A percentile compares a stretch with the other conserved stretches of the same genome.
phyloP scores from a whole-genome alignment of 2,113 vertebrate species.

The Spermophilus dauricus region DNA sequence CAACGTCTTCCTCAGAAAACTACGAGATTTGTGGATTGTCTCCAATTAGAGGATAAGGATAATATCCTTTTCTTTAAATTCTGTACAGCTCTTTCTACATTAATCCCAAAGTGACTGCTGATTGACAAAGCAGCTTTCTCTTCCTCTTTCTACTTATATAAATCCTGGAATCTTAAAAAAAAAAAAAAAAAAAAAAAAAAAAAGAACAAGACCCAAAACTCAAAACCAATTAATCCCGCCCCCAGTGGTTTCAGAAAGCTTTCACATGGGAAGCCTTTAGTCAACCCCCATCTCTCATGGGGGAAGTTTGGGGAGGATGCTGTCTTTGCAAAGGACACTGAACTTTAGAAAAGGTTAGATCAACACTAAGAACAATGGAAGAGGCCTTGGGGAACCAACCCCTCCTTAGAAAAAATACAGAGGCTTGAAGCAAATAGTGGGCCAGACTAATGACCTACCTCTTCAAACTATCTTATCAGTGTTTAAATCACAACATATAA shows the following conservation, averaged over 20 bases:
- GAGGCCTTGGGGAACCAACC: neutral
- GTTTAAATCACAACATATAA: neutral
- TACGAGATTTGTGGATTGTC: conserved; percentile 13
- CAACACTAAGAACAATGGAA: conserved; percentile 49
- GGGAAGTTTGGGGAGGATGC: neutral
- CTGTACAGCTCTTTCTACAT: neutral
- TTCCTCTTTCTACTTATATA: conserved; percentile 48
- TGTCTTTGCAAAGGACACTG: conserved; percentile 64
- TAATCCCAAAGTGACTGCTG: neutral
- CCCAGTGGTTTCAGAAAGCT: conserved; percentile 63
- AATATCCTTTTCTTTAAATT: conserved; percentile 34
- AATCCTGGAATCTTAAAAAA: conserved; percentile 18
- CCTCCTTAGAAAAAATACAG: neutral
- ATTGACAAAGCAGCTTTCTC: conserved; percentile 49
- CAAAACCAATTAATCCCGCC: conserved; percentile 58
- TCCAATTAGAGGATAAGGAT: neutral
- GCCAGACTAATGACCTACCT: neutral
- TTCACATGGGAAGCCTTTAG: conserved; percentile 33
- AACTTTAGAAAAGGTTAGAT: conserved; percentile 68
- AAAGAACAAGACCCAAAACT: neutral
- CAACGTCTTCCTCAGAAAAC: neutral
- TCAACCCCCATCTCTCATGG: conserved; percentile 22
- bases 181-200: neutral
- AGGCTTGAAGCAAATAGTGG: neutral
- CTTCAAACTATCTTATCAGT: neutral